Percentiles rank a stretch among this genome's conserved stretches.
Evolutionary conservation across 2,888 invertebrate genomes (phyloP).

Genomic region (Ichneumoninae sp.): DNA sequence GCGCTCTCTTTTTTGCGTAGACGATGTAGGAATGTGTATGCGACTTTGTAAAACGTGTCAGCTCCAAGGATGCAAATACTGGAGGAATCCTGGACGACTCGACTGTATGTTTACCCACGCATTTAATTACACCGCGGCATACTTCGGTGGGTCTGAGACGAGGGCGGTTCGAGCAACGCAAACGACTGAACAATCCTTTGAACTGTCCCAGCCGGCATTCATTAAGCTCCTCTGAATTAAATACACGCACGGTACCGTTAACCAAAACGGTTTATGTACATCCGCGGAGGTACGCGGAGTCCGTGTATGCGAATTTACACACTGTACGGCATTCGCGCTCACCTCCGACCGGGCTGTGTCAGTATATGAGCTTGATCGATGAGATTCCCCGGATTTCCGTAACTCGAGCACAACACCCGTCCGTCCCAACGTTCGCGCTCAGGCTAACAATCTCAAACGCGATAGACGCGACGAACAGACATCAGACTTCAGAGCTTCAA

Average conservation of each 20-base stretch:
- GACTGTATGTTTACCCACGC: slow-evolving; percentile 8
- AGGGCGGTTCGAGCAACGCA: neutral
- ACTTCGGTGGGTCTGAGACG: neutral
- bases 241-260: slow-evolving; percentile 15
- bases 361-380: slow-evolving; percentile 61
- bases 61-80: neutral
- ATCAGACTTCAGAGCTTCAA: neutral
- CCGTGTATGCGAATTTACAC: neutral
- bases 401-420: slow-evolving; percentile 37
- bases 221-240: slow-evolving; percentile 18
- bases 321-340: slow-evolving; percentile 25
- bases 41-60: neutral
- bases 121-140: slow-evolving; percentile 41
- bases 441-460: slow-evolving; percentile 36
- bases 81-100: neutral
- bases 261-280: neutral
- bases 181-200: slow-evolving; percentile 34
- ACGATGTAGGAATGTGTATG: neutral
- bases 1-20: neutral
- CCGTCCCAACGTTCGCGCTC: slow-evolving; percentile 8
- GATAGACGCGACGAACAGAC: slow-evolving; percentile 11
- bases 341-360: slow-evolving; percentile 13
- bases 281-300: neutral
- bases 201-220: slow-evolving; percentile 21
- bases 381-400: slow-evolving; percentile 46